Evolutionary conservation across 2,797 vertebrate genomes (phyloP), one percentile per base, ranked within the genome.

Genomic region (Lophotriccus pileatus): DNA sequence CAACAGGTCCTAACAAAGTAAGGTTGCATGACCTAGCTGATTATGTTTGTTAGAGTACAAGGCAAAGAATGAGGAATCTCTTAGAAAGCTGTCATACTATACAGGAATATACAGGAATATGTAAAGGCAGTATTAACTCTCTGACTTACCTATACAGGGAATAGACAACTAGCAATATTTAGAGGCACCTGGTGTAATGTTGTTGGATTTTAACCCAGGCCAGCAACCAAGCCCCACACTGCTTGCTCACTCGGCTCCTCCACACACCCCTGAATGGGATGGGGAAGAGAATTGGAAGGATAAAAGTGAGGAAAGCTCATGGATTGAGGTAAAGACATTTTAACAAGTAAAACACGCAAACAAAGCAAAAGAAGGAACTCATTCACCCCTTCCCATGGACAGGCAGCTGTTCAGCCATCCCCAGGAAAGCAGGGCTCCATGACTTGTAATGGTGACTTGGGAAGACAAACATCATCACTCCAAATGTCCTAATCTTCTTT

Each of bases 221-320:
- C 4, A 6, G 2, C 22, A 72, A 4, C 34, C 41, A 22, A 49
- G 6, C 4, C 2, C 12, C 7, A 21, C 15, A 2, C 14, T 2
- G 0, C 14, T 76, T 1, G 3, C 50, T 39, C 11, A 2, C 7
- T 58, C 9, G 4, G 6, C 2, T 1, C 5, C 2, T 1, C 0
- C 0, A 9, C 10, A 14, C 10, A n/a, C 7, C 37, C 1, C 30
- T 63, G 14, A 2, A 9, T 14, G 8, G 12, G 5, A 39, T 11
- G 14, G 5, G 18, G 14, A 37, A 69, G 36, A 47, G 6, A 7
- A 10, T 5, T 4, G 0, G 15, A 83, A 83, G 5, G 1, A 7
- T 49, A 28, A 49, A 79, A 19, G 24, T 30, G n/a, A 68, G 25
- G 25, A 56, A 70, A 72, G 75, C 25, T 6, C 1, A 0, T 22